phyloP scores from a whole-genome alignment of 2,113 vertebrate genomes.

The Potamarius usumacintae region DNA sequence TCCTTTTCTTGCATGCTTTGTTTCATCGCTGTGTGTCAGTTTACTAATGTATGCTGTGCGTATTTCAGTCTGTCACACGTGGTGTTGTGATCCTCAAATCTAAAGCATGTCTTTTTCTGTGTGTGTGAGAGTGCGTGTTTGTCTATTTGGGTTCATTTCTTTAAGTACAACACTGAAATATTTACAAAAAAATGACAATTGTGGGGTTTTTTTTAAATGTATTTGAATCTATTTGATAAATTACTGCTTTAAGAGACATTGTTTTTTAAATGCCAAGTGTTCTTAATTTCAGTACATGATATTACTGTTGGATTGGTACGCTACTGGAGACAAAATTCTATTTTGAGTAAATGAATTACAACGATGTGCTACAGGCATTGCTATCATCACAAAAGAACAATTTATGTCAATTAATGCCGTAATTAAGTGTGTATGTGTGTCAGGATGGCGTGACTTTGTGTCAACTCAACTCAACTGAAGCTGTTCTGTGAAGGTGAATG shows the following conservation, averaged over 20 bases:
- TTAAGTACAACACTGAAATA: slow-evolving; percentile 7
- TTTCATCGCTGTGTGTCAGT: slow-evolving; percentile 39
- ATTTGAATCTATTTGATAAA: slow-evolving; percentile 48
- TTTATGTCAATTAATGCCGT: slow-evolving; percentile 38
- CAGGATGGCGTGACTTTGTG: slow-evolving; percentile 39
- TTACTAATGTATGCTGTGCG: slow-evolving; percentile 29
- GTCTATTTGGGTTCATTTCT: slow-evolving; percentile 21
- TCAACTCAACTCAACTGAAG: slow-evolving; percentile 25
- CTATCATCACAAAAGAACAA: slow-evolving; percentile 31
- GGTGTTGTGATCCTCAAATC: slow-evolving; percentile 38
- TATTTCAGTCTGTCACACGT: slow-evolving; percentile 41
- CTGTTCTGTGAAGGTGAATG: slow-evolving; percentile 46
- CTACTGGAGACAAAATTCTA: slow-evolving; percentile 41
- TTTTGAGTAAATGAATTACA: slow-evolving; percentile 36
- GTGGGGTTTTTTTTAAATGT: slow-evolving; percentile 31
- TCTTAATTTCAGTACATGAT: slow-evolving; percentile 44
- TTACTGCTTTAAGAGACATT: slow-evolving; percentile 39
- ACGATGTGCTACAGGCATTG: slow-evolving; percentile 32
- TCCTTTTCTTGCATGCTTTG: slow-evolving; percentile 46
- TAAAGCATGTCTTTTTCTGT: slow-evolving; percentile 51
- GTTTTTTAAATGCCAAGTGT: slow-evolving; percentile 51
- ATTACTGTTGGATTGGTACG: slow-evolving; percentile 41
- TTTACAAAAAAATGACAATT: slow-evolving; percentile 32
- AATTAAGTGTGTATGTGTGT: slow-evolving; percentile 2
- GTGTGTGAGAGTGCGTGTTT: slow-evolving; percentile 11